These are phyloP conservation scores for Diaperis boleti DNA, from an alignment of 2,888 invertebrate species.

Conservation along the genomic window DNA sequence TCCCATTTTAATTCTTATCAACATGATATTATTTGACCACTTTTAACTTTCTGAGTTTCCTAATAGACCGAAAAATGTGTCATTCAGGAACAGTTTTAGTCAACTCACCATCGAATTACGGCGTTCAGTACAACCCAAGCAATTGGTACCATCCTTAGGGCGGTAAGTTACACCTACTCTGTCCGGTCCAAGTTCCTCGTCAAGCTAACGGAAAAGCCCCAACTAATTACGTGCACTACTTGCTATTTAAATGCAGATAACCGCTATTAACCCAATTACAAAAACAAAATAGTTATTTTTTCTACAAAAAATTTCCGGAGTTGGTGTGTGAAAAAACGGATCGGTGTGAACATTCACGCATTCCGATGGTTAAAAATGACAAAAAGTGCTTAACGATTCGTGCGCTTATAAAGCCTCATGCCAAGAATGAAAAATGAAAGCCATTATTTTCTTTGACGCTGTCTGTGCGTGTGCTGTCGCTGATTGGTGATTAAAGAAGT, in stretches of 20 bases:
- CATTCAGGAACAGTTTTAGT: not conserved
- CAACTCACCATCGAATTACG: constrained; percentile 82
- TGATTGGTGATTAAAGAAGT: constrained; percentile 38
- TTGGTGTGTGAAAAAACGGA: not conserved
- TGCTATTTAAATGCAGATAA: constrained; percentile 35
- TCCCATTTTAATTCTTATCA: not conserved
- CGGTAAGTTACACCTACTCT: constrained; percentile 77
- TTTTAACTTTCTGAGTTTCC: not conserved
- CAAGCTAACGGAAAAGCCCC: constrained; percentile 65
- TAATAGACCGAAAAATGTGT: not conserved
- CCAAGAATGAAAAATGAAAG: constrained; percentile 47
- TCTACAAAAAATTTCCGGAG: constrained; percentile 7
- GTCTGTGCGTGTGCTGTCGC: constrained; percentile 58
- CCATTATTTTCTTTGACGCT: constrained; percentile 47
- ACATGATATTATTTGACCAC: no score
- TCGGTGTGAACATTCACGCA: constrained; percentile 30
- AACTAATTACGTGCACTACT: constrained; percentile 64
- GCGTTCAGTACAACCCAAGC: constrained; percentile 80
- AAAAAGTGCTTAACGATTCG: constrained; percentile 38
- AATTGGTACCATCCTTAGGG: constrained; percentile 72
- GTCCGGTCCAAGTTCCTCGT: constrained; percentile 69
- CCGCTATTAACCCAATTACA: not conserved
- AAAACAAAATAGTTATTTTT: not conserved
- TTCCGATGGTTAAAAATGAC: constrained; percentile 26
- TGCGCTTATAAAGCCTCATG: constrained; percentile 54